Percentiles rank a stretch among this genome's conserved stretches.
Evolutionary conservation across 2,888 invertebrate genomes (phyloP).

Genomic region (Hyposoter didymator): DNA sequence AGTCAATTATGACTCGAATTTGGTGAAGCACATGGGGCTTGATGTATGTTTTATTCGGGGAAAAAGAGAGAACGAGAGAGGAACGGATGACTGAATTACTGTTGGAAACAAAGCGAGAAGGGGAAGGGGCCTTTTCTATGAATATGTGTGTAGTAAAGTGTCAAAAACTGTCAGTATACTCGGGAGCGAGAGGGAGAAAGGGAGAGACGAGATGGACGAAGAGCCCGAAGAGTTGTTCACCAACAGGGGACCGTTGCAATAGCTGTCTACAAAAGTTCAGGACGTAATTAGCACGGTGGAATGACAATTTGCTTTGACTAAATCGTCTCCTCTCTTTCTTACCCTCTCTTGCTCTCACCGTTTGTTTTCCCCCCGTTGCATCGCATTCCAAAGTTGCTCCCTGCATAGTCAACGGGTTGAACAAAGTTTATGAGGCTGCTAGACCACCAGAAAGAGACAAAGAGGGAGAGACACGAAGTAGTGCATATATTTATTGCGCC

Average conservation of each 20-base stretch:
- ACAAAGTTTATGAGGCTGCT: slow-evolving; percentile 53
- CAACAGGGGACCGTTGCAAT: slow-evolving; percentile 36
- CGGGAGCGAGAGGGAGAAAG: background rate
- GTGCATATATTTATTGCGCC: slow-evolving; percentile 20
- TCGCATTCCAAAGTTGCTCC: slow-evolving; percentile 48
- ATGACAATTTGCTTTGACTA: slow-evolving; percentile 72
- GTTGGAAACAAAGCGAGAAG: slow-evolving; percentile 34
- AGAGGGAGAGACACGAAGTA: slow-evolving; percentile 33
- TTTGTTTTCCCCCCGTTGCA: background rate
- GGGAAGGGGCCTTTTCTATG: background rate
- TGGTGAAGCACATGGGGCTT: background rate
- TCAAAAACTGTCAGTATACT: slow-evolving; percentile 13
- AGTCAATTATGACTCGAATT: slow-evolving; percentile 54
- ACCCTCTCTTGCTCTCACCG: background rate
- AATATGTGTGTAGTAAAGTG: background rate
- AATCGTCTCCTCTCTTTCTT: slow-evolving; percentile 58
- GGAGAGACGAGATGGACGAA: background rate
- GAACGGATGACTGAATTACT: slow-evolving; percentile 24
- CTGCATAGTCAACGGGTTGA: slow-evolving; percentile 48
- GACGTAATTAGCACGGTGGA: slow-evolving; percentile 68
- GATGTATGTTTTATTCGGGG: background rate
- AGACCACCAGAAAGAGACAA: slow-evolving; percentile 14
- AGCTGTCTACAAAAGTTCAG: slow-evolving; percentile 65
- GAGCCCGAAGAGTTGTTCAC: slow-evolving; percentile 50
- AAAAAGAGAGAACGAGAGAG: background rate